Base-by-base conservation (phyloP, 2,113 vertebrate genomes). In the Callorhinus ursinus region DNA sequence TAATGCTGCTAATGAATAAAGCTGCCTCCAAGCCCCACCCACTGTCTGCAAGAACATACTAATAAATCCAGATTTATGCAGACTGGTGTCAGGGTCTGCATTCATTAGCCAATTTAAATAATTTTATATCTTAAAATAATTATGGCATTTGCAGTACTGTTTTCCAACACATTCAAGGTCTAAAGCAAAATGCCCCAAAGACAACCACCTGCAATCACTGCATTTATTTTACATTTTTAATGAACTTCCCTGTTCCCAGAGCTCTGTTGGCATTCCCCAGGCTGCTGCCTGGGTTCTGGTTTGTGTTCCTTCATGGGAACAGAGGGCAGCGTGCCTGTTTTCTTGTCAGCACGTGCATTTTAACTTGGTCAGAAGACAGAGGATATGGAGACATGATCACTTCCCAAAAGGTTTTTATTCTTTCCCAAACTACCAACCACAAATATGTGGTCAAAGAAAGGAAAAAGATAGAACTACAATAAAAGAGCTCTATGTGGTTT, bases 81-180 rank as follows among this genome's bases (percentile, higher is more conserved):
- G 83, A 97, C 97, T 81, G 84, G 85, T 97, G 89, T 96, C 97
- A 94, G 96, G 96, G 95, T 83, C 96, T 96, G 98, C 97, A 98
- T 94, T 96, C 88, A 98, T 98, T 97, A 98, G 69, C 95, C 97
- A 98, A 98, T 98, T 98, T 98, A 98, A 98, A 98, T 98, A 93
- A 97, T 98, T 98, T 98, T 97, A 91, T 98, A 97, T 98, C 96
- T 97, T 97, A 94, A 97, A 98, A 98, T 98, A 98, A 98, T 98
- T 97, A 98, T 93, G 88, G 79, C 96, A 97, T 97, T 15, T 67
- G 87, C 92, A 97, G 79, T 81, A 83, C 86, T 97, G 93, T 98
- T 98, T 98, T 97, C 97, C 76, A 97, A 95, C 97, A 97, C 94
- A 96, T 81, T 82, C 4, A 31, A 98, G 87, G 97, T 98, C 98